Percentiles rank a stretch among this genome's conserved stretches.
phyloP scores from a whole-genome alignment of 2,797 vertebrate species.

The Monodelphis domestica region DNA sequence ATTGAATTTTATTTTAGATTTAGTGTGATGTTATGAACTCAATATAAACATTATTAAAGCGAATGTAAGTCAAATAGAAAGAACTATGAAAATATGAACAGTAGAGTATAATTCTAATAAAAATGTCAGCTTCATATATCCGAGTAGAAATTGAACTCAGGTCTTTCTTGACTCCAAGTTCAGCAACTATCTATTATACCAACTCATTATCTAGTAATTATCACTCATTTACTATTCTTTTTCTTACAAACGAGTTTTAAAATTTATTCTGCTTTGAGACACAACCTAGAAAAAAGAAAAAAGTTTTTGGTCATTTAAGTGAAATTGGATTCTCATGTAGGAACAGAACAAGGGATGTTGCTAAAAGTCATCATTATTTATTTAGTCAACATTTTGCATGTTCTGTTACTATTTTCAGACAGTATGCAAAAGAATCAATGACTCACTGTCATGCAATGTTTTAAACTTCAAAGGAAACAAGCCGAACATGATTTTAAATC shows the following conservation, averaged over 20 bases:
- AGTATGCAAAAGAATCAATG: constrained; percentile 44
- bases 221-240: neutral
- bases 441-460: neutral
- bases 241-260: constrained; percentile 53
- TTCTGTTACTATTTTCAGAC: constrained; percentile 58
- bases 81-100: neutral
- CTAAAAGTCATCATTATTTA: constrained; percentile 77
- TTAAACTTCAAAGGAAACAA: neutral
- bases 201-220: neutral
- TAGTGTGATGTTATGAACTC: neutral
- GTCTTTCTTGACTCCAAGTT: neutral
- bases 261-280: constrained; percentile 67
- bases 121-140: neutral
- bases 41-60: neutral
- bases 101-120: neutral
- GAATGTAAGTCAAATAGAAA: neutral
- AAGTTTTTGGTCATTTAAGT: neutral
- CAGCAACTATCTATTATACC: neutral
- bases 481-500: neutral
- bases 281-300: constrained; percentile 52
- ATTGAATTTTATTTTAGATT: neutral
- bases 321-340: neutral
- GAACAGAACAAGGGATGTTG: constrained; percentile 78
- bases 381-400: constrained; percentile 69
- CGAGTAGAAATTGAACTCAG: neutral